Evolutionary conservation across 2,113 vertebrate genomes (phyloP).

Genomic region (Furnarius figulus): DNA sequence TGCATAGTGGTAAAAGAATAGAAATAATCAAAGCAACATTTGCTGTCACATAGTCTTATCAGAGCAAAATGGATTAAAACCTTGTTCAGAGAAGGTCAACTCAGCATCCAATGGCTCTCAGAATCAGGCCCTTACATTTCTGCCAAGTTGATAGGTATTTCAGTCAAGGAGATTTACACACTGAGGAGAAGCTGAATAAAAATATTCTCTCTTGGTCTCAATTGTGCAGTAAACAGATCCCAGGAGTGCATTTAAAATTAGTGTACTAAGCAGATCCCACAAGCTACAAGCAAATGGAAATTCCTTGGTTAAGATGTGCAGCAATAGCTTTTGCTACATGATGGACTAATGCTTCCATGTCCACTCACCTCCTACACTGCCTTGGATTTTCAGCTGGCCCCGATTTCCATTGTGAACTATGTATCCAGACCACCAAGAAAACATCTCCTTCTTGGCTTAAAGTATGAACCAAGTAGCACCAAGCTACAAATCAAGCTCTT

Average conservation of each 20-base stretch:
- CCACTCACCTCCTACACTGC: neutral
- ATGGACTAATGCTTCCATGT: neutral
- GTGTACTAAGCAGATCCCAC: neutral
- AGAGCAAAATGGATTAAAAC: neutral
- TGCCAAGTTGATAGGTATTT: neutral
- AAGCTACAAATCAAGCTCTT: neutral
- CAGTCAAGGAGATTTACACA: neutral
- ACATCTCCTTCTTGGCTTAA: neutral
- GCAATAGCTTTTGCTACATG: neutral
- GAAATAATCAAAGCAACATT: neutral
- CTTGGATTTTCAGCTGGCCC: neutral
- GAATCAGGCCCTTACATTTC: neutral
- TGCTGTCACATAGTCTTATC: neutral
- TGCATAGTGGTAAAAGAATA: neutral
- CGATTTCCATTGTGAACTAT: neutral
- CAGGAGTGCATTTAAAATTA: neutral
- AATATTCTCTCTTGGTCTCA: neutral
- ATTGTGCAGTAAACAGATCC: neutral
- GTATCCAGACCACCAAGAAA: neutral
- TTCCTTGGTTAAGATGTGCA: neutral
- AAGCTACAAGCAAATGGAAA: neutral
- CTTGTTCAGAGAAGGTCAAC: neutral
- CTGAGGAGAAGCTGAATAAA: neutral
- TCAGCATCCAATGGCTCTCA: neutral
- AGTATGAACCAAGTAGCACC: neutral